Percentiles rank a stretch among this genome's conserved stretches.
phyloP scores from a whole-genome alignment of 2,113 vertebrate species.

The Strigops habroptila region DNA sequence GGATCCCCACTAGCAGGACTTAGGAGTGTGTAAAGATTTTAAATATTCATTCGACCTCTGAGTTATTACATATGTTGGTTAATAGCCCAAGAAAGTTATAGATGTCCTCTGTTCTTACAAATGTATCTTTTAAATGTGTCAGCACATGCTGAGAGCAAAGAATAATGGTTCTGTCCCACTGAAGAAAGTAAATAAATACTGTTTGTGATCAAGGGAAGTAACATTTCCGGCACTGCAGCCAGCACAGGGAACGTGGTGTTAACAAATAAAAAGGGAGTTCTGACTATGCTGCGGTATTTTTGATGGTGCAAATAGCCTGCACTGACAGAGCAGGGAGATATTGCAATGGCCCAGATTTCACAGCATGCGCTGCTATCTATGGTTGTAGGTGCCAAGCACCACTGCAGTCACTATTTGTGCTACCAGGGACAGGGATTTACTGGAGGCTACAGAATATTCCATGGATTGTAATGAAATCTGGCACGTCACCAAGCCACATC shows the following conservation, averaged over 20 bases:
- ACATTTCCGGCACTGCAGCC: background rate
- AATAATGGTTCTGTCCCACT: background rate
- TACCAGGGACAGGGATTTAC: constrained; percentile 54
- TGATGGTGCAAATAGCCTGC: background rate
- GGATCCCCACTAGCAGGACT: background rate
- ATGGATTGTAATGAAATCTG: constrained; percentile 46
- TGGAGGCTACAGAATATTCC: constrained; percentile 35
- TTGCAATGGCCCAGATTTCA: background rate
- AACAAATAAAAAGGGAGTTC: background rate
- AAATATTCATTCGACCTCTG: background rate
- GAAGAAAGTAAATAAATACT: constrained; percentile 1
- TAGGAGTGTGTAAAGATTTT: background rate
- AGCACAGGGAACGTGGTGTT: background rate
- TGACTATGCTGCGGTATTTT: background rate
- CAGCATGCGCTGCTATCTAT: background rate
- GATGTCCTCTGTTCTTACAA: background rate
- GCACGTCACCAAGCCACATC: constrained; percentile 48
- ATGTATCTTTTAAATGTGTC: background rate
- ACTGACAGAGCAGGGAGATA: background rate
- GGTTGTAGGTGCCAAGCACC: background rate
- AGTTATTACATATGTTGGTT: background rate
- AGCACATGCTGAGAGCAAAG: background rate
- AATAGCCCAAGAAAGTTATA: background rate
- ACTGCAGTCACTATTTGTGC: background rate
- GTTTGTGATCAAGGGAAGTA: background rate